Evolutionary conservation across 1,140 invertebrate genomes (phyloP), one percentile per base, ranked within the genome.

Genomic region (Stegodyphus dumicola): DNA sequence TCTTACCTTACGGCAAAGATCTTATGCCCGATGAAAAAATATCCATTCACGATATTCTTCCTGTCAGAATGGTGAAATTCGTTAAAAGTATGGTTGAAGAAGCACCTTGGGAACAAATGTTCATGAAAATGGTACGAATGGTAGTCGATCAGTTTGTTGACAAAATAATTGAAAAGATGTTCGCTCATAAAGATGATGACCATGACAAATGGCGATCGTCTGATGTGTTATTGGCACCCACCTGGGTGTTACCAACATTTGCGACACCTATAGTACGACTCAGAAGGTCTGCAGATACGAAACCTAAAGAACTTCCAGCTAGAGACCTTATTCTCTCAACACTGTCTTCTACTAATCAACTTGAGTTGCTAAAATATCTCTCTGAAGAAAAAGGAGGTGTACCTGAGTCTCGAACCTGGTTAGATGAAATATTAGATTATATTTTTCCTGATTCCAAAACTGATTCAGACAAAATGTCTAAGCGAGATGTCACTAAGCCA

Each of bases 51-150:
- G 81, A 84, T 13, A 65, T 84, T 15, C 64, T 84, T 49, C 81
- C 81, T 0, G 75, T 77, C 1, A 85, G 77, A 65, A 85, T 78
- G 83, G 75, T 85, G 6, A 85, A 85, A 64, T 85, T 85, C 53
- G 65, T 85, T 7, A 85, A 85, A 53, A 71, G 75, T n/a, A 77
- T 85, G 76, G 83, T 85, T 5, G 83, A 85, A 85, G 83, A 85
- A 15, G 83, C 83, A 6, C 75, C 74, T 1, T 85, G 83, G 83
- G 75, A 85, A n/a, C n/a, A 48, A 53, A 85, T 85, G 83, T 85
- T 85, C n/a, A 85, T 77, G 75, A 77, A 73, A 53, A 85, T 85
- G 83, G 83, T 85, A 6, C 52, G 83, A 4, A 85, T 77, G 75
- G 67, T 85, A 13, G 83, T 85, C n/a, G 83, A 85, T 53, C 83